Percentiles rank a stretch among this genome's conserved stretches.
These are phyloP conservation scores for Sinocyclocheilus anophthalmus DNA, from an alignment of 2,113 vertebrate genomes.

Conservation along the genomic window DNA sequence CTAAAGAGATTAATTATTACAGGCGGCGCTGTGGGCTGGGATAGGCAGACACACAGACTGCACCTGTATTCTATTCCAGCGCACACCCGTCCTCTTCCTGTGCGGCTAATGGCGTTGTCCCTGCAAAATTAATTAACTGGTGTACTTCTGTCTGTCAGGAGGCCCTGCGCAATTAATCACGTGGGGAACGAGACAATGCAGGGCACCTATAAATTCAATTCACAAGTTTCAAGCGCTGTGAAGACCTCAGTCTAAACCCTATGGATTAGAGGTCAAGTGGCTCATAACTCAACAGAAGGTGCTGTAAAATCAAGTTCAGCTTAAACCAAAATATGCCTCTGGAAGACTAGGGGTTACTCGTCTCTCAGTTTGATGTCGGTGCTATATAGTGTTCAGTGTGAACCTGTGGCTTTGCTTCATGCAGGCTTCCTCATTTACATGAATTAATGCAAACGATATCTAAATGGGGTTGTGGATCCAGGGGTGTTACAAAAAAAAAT, in stretches of 20 bases:
- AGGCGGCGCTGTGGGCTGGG: slow-evolving; percentile 22
- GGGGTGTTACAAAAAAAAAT: background rate
- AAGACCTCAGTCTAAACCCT: slow-evolving; percentile 51
- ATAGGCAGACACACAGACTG: slow-evolving; percentile 48
- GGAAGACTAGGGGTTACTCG: slow-evolving; percentile 52
- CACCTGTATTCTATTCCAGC: slow-evolving; percentile 18
- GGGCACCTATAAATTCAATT: slow-evolving; percentile 57
- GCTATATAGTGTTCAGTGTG: slow-evolving; percentile 42
- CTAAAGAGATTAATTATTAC: slow-evolving; percentile 52
- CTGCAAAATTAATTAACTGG: slow-evolving; percentile 63
- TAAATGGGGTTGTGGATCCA: background rate
- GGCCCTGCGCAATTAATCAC: slow-evolving; percentile 55
- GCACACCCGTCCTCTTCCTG: slow-evolving; percentile 37
- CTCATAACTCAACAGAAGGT: slow-evolving; percentile 60
- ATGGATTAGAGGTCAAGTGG: slow-evolving; percentile 58
- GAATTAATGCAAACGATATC: slow-evolving; percentile 26
- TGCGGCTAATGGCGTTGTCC: slow-evolving; percentile 53
- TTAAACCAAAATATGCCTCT: slow-evolving; percentile 47
- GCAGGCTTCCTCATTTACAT: slow-evolving; percentile 21
- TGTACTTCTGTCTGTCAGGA: slow-evolving; percentile 56
- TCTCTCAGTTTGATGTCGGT: slow-evolving; percentile 34
- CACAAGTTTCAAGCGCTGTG: slow-evolving; percentile 54
- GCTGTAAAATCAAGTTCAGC: slow-evolving; percentile 57
- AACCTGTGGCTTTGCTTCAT: slow-evolving; percentile 26
- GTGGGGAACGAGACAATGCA: slow-evolving; percentile 55